These are phyloP conservation scores for Microcebus murinus DNA, from an alignment of 2,113 vertebrate genomes.

Conservation along the genomic window DNA sequence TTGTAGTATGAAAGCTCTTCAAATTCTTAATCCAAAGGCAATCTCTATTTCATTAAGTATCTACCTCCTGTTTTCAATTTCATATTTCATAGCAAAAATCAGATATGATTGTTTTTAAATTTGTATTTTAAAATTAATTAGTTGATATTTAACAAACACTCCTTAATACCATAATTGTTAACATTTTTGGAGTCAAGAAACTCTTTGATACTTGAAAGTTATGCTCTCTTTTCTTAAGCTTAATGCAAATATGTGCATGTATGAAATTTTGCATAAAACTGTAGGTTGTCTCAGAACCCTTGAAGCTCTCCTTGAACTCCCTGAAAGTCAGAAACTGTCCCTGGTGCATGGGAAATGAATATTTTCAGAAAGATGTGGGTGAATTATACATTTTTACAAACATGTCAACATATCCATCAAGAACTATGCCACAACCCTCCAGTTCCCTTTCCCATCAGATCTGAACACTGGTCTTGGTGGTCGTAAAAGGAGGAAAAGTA, in stretches of 20 bases:
- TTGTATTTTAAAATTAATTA: conserved; percentile 33
- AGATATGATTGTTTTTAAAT: conserved; percentile 1
- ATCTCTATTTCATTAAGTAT: not conserved
- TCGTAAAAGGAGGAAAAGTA: conserved; percentile 75
- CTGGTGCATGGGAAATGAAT: not conserved
- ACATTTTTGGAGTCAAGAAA: conserved; percentile 18
- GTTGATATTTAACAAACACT: conserved; percentile 28
- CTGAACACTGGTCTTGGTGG: conserved; percentile 73
- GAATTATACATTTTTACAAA: conserved; percentile 18
- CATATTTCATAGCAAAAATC: conserved; percentile 29
- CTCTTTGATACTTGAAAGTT: conserved; percentile 29
- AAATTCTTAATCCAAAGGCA: not conserved
- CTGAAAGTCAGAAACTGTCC: not conserved
- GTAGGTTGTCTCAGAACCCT: not conserved
- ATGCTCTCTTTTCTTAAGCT: not conserved
- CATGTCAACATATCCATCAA: not conserved
- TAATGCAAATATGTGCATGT: not conserved
- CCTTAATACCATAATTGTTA: not conserved
- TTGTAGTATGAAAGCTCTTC: not conserved
- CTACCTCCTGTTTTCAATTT: not conserved
- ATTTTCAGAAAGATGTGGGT: not conserved
- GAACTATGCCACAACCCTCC: conserved; percentile 45
- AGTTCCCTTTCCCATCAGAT: conserved; percentile 80
- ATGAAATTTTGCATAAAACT: conserved; percentile 2
- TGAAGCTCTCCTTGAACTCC: not conserved